These are phyloP conservation scores for Chaunax sp. DNA, from an alignment of 2,797 vertebrate genomes.

Conservation along the genomic window DNA sequence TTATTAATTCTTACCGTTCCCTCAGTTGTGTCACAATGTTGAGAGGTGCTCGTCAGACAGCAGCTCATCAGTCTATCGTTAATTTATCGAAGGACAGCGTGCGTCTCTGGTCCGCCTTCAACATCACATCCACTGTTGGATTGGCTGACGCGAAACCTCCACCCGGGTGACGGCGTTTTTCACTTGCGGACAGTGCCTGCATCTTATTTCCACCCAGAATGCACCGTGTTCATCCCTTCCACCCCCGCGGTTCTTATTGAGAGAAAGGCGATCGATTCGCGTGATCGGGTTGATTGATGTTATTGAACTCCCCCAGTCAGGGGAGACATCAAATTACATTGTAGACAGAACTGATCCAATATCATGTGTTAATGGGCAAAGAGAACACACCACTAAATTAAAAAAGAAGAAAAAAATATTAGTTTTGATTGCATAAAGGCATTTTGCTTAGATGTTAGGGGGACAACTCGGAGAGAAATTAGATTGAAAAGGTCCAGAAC, in stretches of 20 bases:
- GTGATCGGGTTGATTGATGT: conserved; percentile 18
- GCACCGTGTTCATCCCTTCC: conserved; percentile 72
- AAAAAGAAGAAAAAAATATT: too few species aligned
- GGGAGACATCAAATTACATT: too few species aligned
- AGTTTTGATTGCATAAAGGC: too few species aligned
- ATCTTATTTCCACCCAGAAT: conserved; percentile 98
- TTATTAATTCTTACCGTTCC: conserved; percentile 53
- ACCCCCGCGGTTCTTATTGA: neutral
- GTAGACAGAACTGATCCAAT: too few species aligned
- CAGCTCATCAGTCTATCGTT: conserved; percentile 42
- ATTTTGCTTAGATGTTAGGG: too few species aligned
- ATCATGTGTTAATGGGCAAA: too few species aligned
- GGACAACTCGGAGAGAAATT: too few species aligned
- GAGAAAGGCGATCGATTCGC: conserved; percentile 40
- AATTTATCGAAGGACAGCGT: conserved; percentile 70
- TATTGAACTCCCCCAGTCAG: neutral
- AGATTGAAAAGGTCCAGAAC: too few species aligned
- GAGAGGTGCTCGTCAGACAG: conserved; percentile 43
- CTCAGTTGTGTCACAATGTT: conserved; percentile 9
- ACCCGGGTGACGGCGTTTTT: conserved; percentile 84
- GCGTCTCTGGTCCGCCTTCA: conserved; percentile 81
- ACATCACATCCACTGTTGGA: conserved; percentile 70
- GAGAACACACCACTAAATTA: too few species aligned
- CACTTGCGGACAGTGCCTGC: conserved; percentile 86
- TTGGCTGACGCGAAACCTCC: conserved; percentile 81